Percentiles rank a stretch among this genome's conserved stretches.
These are phyloP conservation scores for Hydrophis major DNA, from an alignment of 2,797 vertebrate genomes.

Conservation along the genomic window DNA sequence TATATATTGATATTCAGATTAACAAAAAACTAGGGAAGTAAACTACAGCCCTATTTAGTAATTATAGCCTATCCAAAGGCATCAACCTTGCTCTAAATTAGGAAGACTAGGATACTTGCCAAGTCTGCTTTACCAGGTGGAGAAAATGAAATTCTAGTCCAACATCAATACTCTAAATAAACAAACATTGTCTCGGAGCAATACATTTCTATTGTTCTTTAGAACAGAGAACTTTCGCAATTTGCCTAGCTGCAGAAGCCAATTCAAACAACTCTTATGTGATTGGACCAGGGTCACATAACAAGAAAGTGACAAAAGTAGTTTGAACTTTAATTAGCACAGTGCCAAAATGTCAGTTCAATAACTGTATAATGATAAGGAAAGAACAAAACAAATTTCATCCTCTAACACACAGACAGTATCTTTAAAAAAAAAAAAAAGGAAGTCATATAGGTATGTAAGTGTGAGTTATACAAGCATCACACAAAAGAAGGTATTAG, in stretches of 20 bases:
- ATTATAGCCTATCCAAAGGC: background rate
- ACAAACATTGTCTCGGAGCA: background rate
- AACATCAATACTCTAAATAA: background rate
- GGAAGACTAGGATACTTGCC: background rate
- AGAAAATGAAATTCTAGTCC: background rate
- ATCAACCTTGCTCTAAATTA: background rate
- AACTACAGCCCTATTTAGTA: background rate
- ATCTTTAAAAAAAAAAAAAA: background rate
- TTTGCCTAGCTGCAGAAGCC: background rate
- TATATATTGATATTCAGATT: background rate
- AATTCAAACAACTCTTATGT: constrained; percentile 2
- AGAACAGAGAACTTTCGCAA: background rate
- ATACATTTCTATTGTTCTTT: background rate
- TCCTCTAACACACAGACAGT: background rate
- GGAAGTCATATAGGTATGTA: background rate
- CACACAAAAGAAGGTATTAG: background rate
- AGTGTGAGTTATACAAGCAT: background rate
- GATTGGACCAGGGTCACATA: background rate
- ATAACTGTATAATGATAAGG: background rate
- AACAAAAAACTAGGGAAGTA: background rate
- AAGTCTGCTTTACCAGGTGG: background rate
- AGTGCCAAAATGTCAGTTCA: background rate
- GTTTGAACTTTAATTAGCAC: constrained; percentile 4
- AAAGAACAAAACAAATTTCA: background rate
- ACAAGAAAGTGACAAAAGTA: constrained; percentile 12